Evolutionary conservation across 2,888 invertebrate species (phyloP), one percentile per base, ranked within the genome.

Genomic region (Chromoteleia sp.): DNA sequence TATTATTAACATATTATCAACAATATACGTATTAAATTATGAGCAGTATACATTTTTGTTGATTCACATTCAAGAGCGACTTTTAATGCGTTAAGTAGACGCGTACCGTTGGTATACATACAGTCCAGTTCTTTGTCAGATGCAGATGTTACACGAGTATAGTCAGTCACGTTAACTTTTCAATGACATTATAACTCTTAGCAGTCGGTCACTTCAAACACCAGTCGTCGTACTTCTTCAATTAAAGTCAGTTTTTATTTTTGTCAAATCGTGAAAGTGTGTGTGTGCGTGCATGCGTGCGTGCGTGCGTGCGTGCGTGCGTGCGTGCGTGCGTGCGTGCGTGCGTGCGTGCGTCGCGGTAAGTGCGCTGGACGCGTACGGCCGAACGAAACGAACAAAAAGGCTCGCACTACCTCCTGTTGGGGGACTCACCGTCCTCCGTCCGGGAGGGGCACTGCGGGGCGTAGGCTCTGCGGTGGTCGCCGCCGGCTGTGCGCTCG

Each of bases 121-220:
- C 86, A 85, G 86, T 87, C 87, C 87, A 88, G 86, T 88, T 85
- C 84, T 78, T 74, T 36, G 63, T 58, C 7, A 10, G 84, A 87
- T 85, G 86, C 79, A 84, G 85, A 85, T 78, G 65, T 63, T 19
- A 85, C 65, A 82, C 83, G 85, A 56, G 52, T 41, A n/a, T n/a
- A n/a, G n/a, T n/a, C n/a, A 73, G 56, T 29, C 73, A 33, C 36
- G 45, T 41, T 76, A 67, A 76, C 76, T n/a, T n/a, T 82, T 76
- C 68, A 61, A 76, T 83, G 82, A 83, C 79, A 81, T 77, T 68
- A 63, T 29, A 59, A 76, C 48, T 78, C 12, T 36, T 68, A 25
- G 41, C 29, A 61, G 56, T 56, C 65, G 41, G 50, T 33, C 41
- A 43, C 67, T 41, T 75, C 74, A 68, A 41, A 76, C 58, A 48